These are phyloP conservation scores for Megalops atlanticus DNA, from an alignment of 2,113 vertebrate genomes.

Conservation along the genomic window DNA sequence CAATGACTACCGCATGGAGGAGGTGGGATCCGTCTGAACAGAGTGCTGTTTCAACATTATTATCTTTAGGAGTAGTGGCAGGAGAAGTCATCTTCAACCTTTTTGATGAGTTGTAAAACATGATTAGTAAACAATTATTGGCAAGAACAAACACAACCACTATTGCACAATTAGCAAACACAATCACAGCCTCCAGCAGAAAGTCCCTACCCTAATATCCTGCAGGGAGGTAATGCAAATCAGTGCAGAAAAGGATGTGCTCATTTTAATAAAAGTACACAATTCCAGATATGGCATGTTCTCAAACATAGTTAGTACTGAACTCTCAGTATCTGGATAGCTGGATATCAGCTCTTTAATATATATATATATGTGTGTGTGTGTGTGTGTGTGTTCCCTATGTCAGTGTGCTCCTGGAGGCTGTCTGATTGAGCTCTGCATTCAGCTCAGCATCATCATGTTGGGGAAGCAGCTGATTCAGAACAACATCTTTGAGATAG, in stretches of 20 bases:
- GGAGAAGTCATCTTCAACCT: no score
- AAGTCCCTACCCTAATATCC: no score
- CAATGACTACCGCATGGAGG: constrained; percentile 90
- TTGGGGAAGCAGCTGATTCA: constrained; percentile 97
- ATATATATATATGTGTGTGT: background rate
- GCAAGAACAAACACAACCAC: no score
- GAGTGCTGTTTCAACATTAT: background rate
- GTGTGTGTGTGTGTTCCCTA: background rate
- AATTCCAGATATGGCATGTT: no score
- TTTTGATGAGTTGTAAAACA: no score
- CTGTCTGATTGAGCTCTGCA: constrained; percentile 96
- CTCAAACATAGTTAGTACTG: no score
- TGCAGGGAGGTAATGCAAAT: no score
- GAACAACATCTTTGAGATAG: constrained; percentile 96
- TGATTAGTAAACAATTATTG: no score
- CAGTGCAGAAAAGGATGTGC: no score
- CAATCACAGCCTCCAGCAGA: no score
- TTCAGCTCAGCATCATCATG: constrained; percentile 99
- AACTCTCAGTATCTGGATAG: background rate
- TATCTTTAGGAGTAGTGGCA: background rate
- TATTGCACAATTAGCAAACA: no score
- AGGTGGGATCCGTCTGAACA: constrained; percentile 66
- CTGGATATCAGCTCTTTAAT: background rate
- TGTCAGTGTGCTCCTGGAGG: constrained; percentile 92
- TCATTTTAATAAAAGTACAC: no score